Evolutionary conservation across 2,888 invertebrate species (phyloP), one percentile per base, ranked within the genome.

Genomic region (Branchinecta sandiegonensis): DNA sequence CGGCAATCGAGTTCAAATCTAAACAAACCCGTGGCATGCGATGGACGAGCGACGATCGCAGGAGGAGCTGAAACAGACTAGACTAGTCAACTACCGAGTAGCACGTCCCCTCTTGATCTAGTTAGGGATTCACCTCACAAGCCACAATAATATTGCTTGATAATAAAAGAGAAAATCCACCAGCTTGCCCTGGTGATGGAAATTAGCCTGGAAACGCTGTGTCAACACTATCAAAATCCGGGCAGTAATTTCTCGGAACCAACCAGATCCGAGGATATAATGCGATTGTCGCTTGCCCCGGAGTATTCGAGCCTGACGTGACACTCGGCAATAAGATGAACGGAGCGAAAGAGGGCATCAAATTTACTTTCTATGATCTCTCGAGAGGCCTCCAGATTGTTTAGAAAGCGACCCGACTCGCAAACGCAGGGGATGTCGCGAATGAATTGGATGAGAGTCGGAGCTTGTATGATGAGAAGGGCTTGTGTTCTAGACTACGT

Each of bases 161-260:
- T 56, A 56, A 56, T 56, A 56, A 56, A 56, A 10, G 56, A 56
- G 56, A 56, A 37, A 56, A 56, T 56, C 56, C 56, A 56, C 56
- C 56, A 17, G 56, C 56, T 56, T 56, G 56, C 17, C 56, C 17
- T 17, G 56, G 56, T 56, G 56, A 56, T 56, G 56, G 10, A 56
- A 56, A 56, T 56, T 56, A 56, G 56, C 14, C 56, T 56, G 17
- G 56, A 56, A 56, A n/a, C 17, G 56, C 56, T 10, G n/a, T 56
- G 56, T 56, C 56, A 56, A 56, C 56, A 56, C 56, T 56, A 17
- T n/a, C 14, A 56, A 56, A 56, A 14, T 56, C 56, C 56, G 17
- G 56, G 17, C 56, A 56, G 56, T 56, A 56, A 56, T 56, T 56
- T 56, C 10, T 56, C 56, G 56, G n/a, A 56, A 17, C 56, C 56